Evolutionary conservation across 2,113 vertebrate species (phyloP), one percentile per base, ranked within the genome.

Genomic region (Arenaria interpres): DNA sequence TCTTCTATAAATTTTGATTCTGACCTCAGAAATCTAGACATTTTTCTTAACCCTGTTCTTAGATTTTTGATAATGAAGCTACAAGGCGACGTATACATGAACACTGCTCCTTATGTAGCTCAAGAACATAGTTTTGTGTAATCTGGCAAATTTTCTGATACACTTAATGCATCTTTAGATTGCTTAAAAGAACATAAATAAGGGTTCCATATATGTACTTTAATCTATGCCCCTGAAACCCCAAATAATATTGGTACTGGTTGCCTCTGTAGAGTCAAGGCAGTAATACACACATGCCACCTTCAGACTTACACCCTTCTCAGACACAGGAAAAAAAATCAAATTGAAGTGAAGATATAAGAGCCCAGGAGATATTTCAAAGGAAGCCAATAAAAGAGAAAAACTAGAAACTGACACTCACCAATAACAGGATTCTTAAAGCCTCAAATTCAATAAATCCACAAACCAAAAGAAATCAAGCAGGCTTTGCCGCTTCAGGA

Each of bases 401-500:
- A 83, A 59, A 53, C 48, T 81, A 72, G 73, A 87, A 95, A 89
- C 35, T 75, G 92, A 90, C n/a, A 60, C 66, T 92, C 69, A 67
- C 79, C 68, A 92, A 12, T 89, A 92, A 73, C 53, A 81, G 88
- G 51, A 90, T 84, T 90, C 88, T 93, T 95, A 95, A 95, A 92
- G 60, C 86, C 80, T 95, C 90, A 81, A 78, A 96, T 92, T 96
- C 57, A 0, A 94, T 97, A 94, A 95, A 90, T 39, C 85, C 78
- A 79, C 91, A 96, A 96, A 90, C 94, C 93, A 88, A 67, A 93
- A 92, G 90, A 82, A 96, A 92, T 95, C 57, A 92, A 87, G 59
- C 30, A 93, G 79, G 33, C 57, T 59, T 67, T 85, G 77, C 51
- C 1, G 1, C 90, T 87, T 78, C 77, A 80, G 87, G 73, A 85